Conservation (phyloP, 2,797 vertebrate species). For the Pseudochirops cupreus region DNA sequence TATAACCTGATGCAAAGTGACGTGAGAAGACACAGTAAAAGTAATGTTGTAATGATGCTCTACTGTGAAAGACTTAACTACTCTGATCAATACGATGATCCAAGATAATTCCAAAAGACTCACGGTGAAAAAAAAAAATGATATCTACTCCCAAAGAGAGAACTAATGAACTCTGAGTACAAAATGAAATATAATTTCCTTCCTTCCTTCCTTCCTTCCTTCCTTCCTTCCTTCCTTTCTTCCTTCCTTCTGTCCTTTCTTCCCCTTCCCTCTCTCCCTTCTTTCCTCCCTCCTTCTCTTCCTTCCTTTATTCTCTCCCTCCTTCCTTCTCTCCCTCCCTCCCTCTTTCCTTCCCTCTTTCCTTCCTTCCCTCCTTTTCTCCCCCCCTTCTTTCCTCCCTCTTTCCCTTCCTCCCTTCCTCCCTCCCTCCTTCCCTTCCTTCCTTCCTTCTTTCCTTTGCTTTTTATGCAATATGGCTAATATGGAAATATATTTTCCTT, state of each 20-base stretch:
- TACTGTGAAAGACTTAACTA: background rate
- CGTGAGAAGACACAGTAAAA: background rate
- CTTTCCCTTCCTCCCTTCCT: background rate
- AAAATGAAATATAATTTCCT: background rate
- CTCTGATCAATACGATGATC: background rate
- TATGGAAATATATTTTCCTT: background rate
- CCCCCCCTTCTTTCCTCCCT: fast-evolving
- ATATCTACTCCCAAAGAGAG: background rate
- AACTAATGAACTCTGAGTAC: background rate
- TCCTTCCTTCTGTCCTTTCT: no score
- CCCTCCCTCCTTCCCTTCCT: fast-evolving
- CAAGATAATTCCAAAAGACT: background rate
- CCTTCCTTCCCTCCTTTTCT: no score
- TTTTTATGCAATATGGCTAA: background rate
- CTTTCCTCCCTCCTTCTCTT: fast-evolving
- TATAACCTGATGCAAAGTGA: background rate
- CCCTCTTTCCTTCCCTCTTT: background rate
- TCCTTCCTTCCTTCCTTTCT: no score
- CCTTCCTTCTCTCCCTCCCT: no score
- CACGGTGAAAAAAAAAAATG: background rate
- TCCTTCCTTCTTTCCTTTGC: no score
- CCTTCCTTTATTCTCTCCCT: no score
- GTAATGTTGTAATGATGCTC: background rate
- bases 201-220: no score
- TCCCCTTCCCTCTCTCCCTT: no score